phyloP scores from a whole-genome alignment of 2,113 vertebrate species.

The Machaerirhynchus nigripectus region DNA sequence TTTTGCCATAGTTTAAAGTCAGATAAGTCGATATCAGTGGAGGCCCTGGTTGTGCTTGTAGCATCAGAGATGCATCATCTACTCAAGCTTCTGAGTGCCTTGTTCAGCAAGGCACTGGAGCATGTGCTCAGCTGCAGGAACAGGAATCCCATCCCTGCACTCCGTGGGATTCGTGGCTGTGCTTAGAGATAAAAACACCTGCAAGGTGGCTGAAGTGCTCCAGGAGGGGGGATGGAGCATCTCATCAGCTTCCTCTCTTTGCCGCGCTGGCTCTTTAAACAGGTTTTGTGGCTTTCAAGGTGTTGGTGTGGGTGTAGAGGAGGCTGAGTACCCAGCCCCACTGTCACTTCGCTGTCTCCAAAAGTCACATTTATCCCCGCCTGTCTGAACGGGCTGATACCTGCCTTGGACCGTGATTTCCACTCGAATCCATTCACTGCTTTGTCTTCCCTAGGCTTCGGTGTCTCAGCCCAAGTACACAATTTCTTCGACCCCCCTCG shows the following conservation, averaged over 20 bases:
- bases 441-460: background rate
- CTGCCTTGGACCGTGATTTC: background rate
- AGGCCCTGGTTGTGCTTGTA: background rate
- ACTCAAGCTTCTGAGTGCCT: background rate
- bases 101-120: background rate
- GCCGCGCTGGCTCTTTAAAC: background rate
- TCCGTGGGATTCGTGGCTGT: background rate
- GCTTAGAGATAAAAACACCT: background rate
- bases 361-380: background rate
- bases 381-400: rapidly evolving
- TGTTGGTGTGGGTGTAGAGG: background rate
- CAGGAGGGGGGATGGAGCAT: background rate
- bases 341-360: background rate
- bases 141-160: background rate
- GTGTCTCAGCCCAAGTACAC: background rate
- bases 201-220: background rate
- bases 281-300: background rate
- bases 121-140: background rate
- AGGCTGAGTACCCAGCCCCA: background rate
- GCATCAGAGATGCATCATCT: background rate
- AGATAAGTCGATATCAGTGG: background rate
- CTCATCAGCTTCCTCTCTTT: background rate
- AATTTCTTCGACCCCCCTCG: background rate
- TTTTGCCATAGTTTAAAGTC: background rate
- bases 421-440: background rate